Evolutionary conservation across 1,140 invertebrate species (phyloP), one percentile per base, ranked within the genome.

Genomic region (Drosophila punjabiensis): DNA sequence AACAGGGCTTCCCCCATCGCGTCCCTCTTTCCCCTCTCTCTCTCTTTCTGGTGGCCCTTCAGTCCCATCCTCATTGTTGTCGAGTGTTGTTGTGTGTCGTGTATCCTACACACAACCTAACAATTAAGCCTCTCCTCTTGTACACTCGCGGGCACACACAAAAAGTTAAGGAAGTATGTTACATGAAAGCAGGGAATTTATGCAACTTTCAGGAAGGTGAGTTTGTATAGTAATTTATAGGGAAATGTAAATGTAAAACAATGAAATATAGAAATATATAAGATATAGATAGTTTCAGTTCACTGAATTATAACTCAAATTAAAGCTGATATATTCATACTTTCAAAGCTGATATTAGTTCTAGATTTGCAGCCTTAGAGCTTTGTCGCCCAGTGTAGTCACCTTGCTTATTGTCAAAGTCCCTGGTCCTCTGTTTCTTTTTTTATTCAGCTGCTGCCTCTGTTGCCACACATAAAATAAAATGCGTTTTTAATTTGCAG

Each of bases 401-500:
- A 68, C 68, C 70, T 74, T 35, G 37, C 13, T 45, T 79, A 85
- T 89, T 88, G 85, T 85, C 81, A 88, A 89, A 85, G 66, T 58
- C 68, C 60, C 68, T 39, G 53, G 32, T 37, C 45, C 60, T 64
- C 62, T 62, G 68, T 43, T 45, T 43, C 37, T 24, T 33, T 41
- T 33, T 77, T 60, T 64, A 63, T 60, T 35, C 28, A 32, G 14
- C 24, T 16, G 14, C 28, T 48, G 41, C 63, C 56, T 39, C 48
- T 52, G 41, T 56, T 71, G 68, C 68, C 70, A 74, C 60, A 67
- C 77, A 90, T 77, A 86, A 86, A 90, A 90, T 91, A 90, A 90
- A 90, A 90, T 90, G 86, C 87, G 86, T 90, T 90, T 90, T 90
- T 90, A 90, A 90, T 90, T 90, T 90, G 86, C 82, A 90, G 86